These are phyloP conservation scores for Gila robusta DNA, from an alignment of 2,797 vertebrate species.

Conservation along the genomic window DNA sequence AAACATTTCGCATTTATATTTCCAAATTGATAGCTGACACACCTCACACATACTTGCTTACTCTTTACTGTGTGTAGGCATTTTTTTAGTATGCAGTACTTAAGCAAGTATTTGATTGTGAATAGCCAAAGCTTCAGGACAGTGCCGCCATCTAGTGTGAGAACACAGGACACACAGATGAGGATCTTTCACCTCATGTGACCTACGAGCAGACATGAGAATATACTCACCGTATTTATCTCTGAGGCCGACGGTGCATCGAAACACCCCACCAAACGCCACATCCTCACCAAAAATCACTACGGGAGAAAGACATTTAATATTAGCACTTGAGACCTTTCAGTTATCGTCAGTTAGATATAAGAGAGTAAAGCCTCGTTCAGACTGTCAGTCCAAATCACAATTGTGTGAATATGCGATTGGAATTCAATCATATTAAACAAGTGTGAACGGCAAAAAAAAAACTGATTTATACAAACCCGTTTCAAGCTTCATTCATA, in stretches of 20 bases:
- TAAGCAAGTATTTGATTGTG: background rate
- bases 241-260: slow-evolving; percentile 95
- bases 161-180: background rate
- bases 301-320: slow-evolving; percentile 69
- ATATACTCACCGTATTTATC: slow-evolving; percentile 94
- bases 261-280: slow-evolving; percentile 97
- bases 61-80: background rate
- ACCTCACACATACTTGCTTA: background rate
- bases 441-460: background rate
- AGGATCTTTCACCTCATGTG: background rate
- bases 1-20: background rate
- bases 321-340: background rate
- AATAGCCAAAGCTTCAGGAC: background rate
- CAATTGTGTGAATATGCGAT: background rate
- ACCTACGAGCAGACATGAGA: background rate
- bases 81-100: background rate
- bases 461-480: too few species aligned
- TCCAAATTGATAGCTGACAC: background rate
- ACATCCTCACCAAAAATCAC: slow-evolving; percentile 99
- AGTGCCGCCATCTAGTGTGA: slow-evolving; percentile 72
- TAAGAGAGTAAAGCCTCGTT: background rate
- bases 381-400: background rate
- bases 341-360: background rate
- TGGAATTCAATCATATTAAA: background rate
- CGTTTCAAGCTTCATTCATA: background rate